Evolutionary conservation across 2,888 invertebrate species (phyloP).

Genomic region (Laothoe populi): DNA sequence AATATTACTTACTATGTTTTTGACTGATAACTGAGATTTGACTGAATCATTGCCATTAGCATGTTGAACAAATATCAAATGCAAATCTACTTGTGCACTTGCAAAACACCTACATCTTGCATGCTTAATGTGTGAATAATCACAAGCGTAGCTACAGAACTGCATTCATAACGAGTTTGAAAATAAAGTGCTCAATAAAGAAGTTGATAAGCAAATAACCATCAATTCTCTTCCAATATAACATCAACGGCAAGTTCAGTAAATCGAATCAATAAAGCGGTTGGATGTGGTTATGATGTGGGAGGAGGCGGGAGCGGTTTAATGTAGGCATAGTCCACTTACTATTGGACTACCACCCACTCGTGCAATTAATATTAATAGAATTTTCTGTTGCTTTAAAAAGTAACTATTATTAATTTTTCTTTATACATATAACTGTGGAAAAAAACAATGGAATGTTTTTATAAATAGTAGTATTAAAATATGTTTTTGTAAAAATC

Average conservation of each 20-base stretch:
- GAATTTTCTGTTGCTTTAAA: no score
- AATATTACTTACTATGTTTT: no score
- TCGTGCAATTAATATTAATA: no score
- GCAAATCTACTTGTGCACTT: not conserved
- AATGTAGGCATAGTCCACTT: no score
- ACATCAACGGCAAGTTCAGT: conserved; percentile 53
- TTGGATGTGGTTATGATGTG: conserved; percentile 34
- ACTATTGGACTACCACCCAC: no score
- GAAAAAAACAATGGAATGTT: no score
- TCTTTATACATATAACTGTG: no score
- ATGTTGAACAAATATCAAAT: not conserved
- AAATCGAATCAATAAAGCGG: conserved; percentile 74
- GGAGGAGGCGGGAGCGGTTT: conserved; percentile 23
- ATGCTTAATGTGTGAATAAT: conserved; percentile 20
- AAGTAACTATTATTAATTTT: no score
- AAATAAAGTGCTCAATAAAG: conserved; percentile 40
- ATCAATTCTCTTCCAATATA: conserved; percentile 65
- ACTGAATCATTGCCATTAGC: not conserved
- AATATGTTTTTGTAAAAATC: no score
- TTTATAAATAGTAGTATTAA: no score
- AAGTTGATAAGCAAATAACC: conserved; percentile 62
- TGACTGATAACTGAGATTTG: not conserved
- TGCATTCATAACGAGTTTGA: conserved; percentile 8
- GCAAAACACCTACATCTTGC: not conserved
- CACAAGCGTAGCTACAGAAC: conserved; percentile 2